Conservation (phyloP, 2,888 invertebrate species). For the Dromius quadrimaculatus region DNA sequence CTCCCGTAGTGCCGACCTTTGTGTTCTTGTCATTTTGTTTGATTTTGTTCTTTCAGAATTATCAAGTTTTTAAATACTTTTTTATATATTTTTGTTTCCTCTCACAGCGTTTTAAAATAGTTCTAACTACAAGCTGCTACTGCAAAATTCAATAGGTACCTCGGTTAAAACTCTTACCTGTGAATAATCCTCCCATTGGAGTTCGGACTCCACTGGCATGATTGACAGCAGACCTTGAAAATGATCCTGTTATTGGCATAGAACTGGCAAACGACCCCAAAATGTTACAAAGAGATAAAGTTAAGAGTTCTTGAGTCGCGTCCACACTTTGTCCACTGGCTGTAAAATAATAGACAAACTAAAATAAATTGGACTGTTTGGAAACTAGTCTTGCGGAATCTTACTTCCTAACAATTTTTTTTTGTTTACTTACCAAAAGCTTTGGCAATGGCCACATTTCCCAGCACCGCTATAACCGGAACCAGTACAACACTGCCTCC, state of each 20-base stretch:
- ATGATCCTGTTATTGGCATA: constrained; percentile 92
- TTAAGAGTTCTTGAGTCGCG: constrained; percentile 90
- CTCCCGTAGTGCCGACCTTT: too few relatives aligned
- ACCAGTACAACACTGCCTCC: constrained; percentile 88
- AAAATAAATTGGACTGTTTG: neutral
- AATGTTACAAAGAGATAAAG: constrained; percentile 86
- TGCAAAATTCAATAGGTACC: too few relatives aligned
- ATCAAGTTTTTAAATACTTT: too few relatives aligned
- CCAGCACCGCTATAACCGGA: constrained; percentile 90
- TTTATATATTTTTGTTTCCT: too few relatives aligned
- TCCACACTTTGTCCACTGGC: constrained; percentile 85
- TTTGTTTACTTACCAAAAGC: constrained; percentile 81
- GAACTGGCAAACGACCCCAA: constrained; percentile 89
- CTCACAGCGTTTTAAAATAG: too few relatives aligned
- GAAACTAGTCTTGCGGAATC: neutral
- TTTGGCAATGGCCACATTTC: constrained; percentile 96
- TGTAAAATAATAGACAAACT: constrained; percentile 61
- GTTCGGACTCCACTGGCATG: constrained; percentile 95
- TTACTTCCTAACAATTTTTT: neutral
- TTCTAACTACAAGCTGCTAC: too few relatives aligned
- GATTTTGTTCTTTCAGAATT: too few relatives aligned
- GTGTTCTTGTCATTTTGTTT: too few relatives aligned
- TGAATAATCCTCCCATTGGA: constrained; percentile 87
- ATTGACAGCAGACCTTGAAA: constrained; percentile 92
- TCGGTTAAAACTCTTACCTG: too few relatives aligned